Evolutionary conservation across 2,113 vertebrate species (phyloP), one percentile per base, ranked within the genome.

Genomic region (Salvelinus fontinalis): DNA sequence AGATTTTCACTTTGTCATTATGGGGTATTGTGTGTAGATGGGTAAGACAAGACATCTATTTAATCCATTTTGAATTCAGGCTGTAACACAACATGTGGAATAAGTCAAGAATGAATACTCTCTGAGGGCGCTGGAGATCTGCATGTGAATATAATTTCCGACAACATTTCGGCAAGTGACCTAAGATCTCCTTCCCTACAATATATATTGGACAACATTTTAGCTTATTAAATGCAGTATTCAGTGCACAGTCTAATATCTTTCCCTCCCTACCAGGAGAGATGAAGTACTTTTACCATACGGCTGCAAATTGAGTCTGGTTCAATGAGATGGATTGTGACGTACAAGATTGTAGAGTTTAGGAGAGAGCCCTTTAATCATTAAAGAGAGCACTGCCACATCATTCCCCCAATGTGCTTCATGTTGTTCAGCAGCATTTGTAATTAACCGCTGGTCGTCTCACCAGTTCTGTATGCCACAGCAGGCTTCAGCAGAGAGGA

Each of bases 401-500:
- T 81, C 86, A 87, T 90, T 86, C 90, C 86, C 89, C 90, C 91
- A 90, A 87, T 89, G 83, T 85, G 85, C 74, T 76, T 76, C 77
- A 76, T 86, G 86, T 86, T 84, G 81, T 87, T 80, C 83, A 85
- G 88, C 77, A 89, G 87, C 74, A 79, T 77, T 78, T 22, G 66
- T 67, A 68, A 82, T 85, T 84, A 86, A 92, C 91, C 86, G 13
- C 92, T 91, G 79, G 71, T 80, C 39, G 9, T 44, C 79, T 82
- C 89, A 91, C 86, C 79, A 79, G 71, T 85, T 93, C 85, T 87
- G 83, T 80, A 89, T 93, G n/a, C 31, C 24, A 64, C 14, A 16
- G 20, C 9, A 44, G 70, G 22, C 13, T 4, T 69, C 27, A 29
- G 22, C 68, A 24, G 71, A 57, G 24, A 83, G 67, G 34, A 62